Base-by-base conservation (phyloP, 2,113 vertebrate genomes). In the Pterocles gutturalis region DNA sequence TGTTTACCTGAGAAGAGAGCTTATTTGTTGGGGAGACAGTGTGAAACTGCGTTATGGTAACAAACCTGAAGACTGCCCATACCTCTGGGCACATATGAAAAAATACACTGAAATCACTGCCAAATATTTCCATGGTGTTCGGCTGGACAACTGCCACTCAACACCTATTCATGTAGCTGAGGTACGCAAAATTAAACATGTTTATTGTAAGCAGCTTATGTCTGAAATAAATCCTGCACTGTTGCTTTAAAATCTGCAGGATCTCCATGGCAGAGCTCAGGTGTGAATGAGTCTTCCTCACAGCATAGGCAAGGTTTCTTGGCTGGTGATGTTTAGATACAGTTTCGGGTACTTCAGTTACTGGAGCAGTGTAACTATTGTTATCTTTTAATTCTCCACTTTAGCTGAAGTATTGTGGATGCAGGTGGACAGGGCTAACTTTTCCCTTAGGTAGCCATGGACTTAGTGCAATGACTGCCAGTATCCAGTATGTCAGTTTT, bases 141-240 rank as follows among this genome's bases (percentile, higher is more conserved):
- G 99, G 43, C 98, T 99, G 94, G 99, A 99, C 95, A 99, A 99
- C 98, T 99, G 99, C 95, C 99, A 99, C 95, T 99, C 99, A 7
- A 99, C 99, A 6, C 99, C 99, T 4, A 94, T 99, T 70, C 99
- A 99, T 9, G 99, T 99, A 18, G 99, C 99, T 45, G 99, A 99
- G 99, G 99, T 99, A 99, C 67, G 78, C 62, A 73, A 79, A 72
- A 64, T 43, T 46, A 45, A 72, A 51, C 18, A 2, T 45, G 31
- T 53, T 20, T 51, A 6, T 82, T 51, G 19, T 24, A 36, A 83
- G 12, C 36, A 53, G 24, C 18, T 80, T 82, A 45, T 83, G 20
- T 33, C 29, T 60, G 84, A 33, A 71, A 7, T 6, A 45, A 71
- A 20, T 71, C 34, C 7, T 92, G 36, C 20, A 11, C 36, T 16